These are phyloP conservation scores for Passer domesticus DNA, from an alignment of 2,113 vertebrate species.

Conservation along the genomic window DNA sequence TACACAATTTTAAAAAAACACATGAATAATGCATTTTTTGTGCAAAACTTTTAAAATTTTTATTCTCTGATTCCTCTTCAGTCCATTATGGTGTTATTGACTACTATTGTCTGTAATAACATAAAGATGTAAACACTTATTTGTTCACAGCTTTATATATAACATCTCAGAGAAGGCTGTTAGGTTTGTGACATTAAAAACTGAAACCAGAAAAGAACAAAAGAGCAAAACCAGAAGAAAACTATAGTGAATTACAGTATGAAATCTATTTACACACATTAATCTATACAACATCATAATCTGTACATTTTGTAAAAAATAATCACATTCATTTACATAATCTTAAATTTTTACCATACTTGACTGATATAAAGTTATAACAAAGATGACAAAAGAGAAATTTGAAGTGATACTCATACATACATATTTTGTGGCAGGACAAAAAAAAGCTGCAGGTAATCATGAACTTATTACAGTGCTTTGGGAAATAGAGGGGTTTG, in stretches of 20 bases:
- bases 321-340: constrained; percentile 54
- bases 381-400: neutral
- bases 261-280: constrained; percentile 54
- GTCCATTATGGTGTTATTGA: neutral
- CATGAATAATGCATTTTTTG: neutral
- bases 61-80: constrained; percentile 43
- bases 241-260: constrained; percentile 1
- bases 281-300: constrained; percentile 47
- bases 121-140: constrained; percentile 47
- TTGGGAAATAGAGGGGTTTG: neutral
- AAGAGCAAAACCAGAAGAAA: constrained; percentile 3
- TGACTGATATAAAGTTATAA: neutral
- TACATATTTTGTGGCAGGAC: neutral
- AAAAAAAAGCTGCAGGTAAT: neutral
- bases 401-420: neutral
- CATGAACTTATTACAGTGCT: neutral
- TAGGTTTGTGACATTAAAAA: constrained; percentile 21
- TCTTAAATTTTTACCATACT: constrained; percentile 20
- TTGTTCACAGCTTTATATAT: constrained; percentile 55
- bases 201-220: neutral
- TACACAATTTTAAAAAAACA: neutral
- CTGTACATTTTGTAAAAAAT: constrained; percentile 65
- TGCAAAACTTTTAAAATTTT: constrained; percentile 42
- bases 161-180: neutral
- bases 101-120: neutral